Evolutionary conservation across 2,888 invertebrate genomes (phyloP), one percentile per base, ranked within the genome.

Genomic region (Hoplodrina blanda): DNA sequence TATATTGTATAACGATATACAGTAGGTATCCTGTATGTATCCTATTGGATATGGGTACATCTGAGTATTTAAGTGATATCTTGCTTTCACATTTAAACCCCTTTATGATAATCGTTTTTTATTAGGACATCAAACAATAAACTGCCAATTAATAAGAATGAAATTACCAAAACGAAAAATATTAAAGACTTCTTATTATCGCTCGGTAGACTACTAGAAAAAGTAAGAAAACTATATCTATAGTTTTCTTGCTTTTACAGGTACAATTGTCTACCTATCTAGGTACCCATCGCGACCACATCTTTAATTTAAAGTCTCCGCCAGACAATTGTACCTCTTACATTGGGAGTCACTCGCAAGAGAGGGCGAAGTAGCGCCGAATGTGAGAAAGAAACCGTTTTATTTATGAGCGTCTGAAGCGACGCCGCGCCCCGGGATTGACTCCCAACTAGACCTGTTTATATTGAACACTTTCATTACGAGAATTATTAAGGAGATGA

Each of bases 401-500:
- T 78, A 78, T 78, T 78, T 78, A 81, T 78, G 78, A 78, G 72
- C 63, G 81, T 81, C 77, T 81, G 78, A 49, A 50, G 49, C 62
- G 8, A 41, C 73, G 25, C 6, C 52, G 37, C 41, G 20, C 15
- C 37, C 3, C 55, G 13, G 46, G 17, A 64, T 67, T 52, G 63
- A 61, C 49, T 67, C 49, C 71, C n/a, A 50, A 60, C 62, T 54
- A 56, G 33, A 78, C 70, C 54, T 81, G 64, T 50, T 62, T 81
- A 71, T 71, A 65, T 67, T 52, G 66, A 67, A 71, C 63, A 64
- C 63, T 78, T 76, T 81, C 71, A 67, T 67, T 78, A 52, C 33
- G 41, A 10, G 33, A 49, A 61, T 41, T 54, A 37, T 55, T 37
- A n/a, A 56, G 44, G 25, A 44, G 15, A 20, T 37, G 11, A 6